phyloP scores from a whole-genome alignment of 2,797 vertebrate genomes.

The Anisognathus igniventris region DNA sequence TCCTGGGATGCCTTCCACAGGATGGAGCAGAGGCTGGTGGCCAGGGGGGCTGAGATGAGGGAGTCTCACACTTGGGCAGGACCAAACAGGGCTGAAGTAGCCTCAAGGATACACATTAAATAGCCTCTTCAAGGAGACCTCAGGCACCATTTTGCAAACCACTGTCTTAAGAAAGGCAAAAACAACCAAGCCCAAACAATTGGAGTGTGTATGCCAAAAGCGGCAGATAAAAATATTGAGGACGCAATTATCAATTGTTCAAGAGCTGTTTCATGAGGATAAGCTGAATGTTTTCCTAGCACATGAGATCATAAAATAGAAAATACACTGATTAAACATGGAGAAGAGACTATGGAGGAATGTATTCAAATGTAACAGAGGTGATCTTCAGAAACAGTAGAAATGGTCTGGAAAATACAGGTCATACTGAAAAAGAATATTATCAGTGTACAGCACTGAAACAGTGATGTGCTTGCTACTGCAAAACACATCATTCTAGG shows the following conservation, averaged over 20 bases:
- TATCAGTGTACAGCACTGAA: neutral
- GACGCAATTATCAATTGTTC: neutral
- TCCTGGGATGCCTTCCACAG: fast-evolving
- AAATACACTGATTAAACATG: neutral
- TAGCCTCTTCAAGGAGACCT: neutral
- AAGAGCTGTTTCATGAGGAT: neutral
- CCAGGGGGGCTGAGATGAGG: fast-evolving
- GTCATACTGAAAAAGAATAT: neutral
- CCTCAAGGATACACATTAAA: neutral
- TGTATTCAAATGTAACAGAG: neutral
- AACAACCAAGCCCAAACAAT: neutral
- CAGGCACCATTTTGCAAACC: neutral
- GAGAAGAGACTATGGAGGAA: neutral
- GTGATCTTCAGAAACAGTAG: neutral
- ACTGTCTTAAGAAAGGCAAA: neutral
- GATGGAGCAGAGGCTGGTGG: neutral
- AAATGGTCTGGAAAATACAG: neutral
- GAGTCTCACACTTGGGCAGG: neutral
- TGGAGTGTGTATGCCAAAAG: fast-evolving
- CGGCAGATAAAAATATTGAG: neutral
- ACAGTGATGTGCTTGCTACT: fast-evolving
- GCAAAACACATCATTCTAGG: neutral
- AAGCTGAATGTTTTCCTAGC: neutral
- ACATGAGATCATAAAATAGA: neutral
- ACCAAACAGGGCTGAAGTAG: neutral